Percentiles rank a stretch among this genome's conserved stretches.
Conservation (phyloP, 2,113 vertebrate genomes). For the Notiomystis cincta region DNA sequence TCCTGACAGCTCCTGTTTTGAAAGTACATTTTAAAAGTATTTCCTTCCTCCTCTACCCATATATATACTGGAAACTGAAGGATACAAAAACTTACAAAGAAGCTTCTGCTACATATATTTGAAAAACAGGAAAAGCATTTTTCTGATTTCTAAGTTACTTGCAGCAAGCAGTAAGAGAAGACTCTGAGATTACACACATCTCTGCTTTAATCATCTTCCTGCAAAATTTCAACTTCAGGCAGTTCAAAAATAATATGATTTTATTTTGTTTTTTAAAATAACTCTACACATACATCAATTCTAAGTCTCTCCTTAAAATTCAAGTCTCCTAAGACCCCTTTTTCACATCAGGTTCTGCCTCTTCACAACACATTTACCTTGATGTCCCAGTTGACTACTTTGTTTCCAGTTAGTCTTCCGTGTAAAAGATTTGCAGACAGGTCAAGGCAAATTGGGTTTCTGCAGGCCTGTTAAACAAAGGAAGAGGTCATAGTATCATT, state of each 20-base stretch:
- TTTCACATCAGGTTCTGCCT: not conserved
- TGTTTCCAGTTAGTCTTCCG: slow-evolving; percentile 95
- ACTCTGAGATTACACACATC: fast-evolving
- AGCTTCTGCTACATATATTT: not conserved
- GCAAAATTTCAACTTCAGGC: not conserved
- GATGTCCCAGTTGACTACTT: slow-evolving; percentile 97
- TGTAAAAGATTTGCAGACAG: slow-evolving; percentile 89
- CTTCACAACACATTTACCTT: slow-evolving; percentile 77
- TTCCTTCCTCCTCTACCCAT: not conserved
- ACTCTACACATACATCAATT: not conserved
- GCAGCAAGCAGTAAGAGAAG: not conserved
- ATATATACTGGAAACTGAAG: not conserved
- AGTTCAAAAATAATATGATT: not conserved
- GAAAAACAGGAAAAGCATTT: not conserved
- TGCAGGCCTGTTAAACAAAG: slow-evolving; percentile 82
- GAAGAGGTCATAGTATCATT: not conserved
- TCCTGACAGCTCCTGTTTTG: not conserved
- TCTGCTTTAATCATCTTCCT: not conserved
- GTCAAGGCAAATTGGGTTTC: slow-evolving; percentile 93
- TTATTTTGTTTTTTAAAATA: not conserved
- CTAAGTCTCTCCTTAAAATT: not conserved
- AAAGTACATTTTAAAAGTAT: not conserved
- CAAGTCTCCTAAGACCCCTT: not conserved
- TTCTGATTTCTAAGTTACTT: not conserved
- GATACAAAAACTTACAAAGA: not conserved